Evolutionary conservation across 2,797 vertebrate genomes (phyloP).

Genomic region (Diplodus puntazzo): DNA sequence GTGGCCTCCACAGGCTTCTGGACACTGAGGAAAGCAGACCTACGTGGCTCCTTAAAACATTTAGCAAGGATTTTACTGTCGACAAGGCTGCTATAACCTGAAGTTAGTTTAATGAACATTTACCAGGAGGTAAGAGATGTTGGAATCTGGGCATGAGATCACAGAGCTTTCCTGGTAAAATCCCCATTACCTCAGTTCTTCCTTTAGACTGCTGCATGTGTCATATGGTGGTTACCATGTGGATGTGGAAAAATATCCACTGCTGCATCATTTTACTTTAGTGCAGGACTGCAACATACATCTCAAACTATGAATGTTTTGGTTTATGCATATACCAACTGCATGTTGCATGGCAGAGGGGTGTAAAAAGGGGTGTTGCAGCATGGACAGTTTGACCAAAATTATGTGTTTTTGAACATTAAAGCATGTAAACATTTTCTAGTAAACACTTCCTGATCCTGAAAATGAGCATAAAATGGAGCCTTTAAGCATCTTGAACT

Average conservation of each 20-base stretch:
- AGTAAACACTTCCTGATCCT: no score
- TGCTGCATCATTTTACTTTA: neutral
- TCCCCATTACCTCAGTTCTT: constrained; percentile 38
- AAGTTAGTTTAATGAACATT: constrained; percentile 10
- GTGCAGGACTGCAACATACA: neutral
- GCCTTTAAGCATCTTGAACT: neutral
- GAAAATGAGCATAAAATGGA: no score
- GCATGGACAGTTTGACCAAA: no score
- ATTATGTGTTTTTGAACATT: no score
- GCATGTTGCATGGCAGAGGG: no score
- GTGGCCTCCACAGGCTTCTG: neutral
- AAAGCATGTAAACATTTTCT: no score
- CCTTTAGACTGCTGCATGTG: neutral
- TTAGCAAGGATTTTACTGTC: constrained; percentile 1
- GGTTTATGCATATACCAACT: neutral
- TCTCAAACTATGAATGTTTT: neutral
- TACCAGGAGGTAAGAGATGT: constrained; percentile 16
- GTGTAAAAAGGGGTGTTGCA: no score
- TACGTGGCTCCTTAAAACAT: neutral
- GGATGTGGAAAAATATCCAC: neutral
- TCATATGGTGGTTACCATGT: neutral
- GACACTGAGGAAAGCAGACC: neutral
- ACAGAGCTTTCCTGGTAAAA: constrained; percentile 10
- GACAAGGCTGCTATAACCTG: constrained; percentile 9
- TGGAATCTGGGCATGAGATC: constrained; percentile 11